Evolutionary conservation across 1,140 invertebrate species (phyloP), one percentile per base, ranked within the genome.

Genomic region (Patella vulgata): DNA sequence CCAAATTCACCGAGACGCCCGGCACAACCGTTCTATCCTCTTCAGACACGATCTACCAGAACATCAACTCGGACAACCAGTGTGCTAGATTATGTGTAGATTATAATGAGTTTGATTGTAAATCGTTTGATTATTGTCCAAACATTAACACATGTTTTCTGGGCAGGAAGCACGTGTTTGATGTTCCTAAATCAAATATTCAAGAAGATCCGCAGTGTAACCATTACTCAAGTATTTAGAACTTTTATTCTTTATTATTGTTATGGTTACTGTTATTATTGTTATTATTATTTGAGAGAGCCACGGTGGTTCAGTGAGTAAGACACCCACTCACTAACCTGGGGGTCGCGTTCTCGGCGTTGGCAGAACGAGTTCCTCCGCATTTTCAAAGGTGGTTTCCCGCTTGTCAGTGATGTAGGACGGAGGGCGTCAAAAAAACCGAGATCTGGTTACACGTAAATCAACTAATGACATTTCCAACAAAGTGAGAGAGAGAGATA

Each of bases 91-190:
- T 79, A 2, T 79, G 77, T 44, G 63, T 60, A 1, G 69, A 79
- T 52, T 75, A 71, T 48, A 59, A 62, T 25, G 64, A 54, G 14
- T 79, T 77, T 50, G 62, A 50, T n/a, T 79, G 77, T 59, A 75
- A 77, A 44, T 79, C 77, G 1, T 79, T 79, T 46, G 74, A 79
- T 42, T 79, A 62, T 55, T 79, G 77, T 58, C 66, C 66, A 8
- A 60, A 71, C 46, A 71, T 79, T 40, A 62, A 63, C 12, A 71
- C 74, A 17, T 79, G 77, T 50, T 76, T 70, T 36, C 66, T 79
- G 21, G 73, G 77, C 19, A 65, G 59, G 42, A 67, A 61, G 2
- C 77, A 79, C 27, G 67, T 63, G 30, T 72, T 69, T 47, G 77
- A 79, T 60, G 59, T 68, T 9, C 77, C 77, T 21, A 62, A 69